Percentiles rank a stretch among this genome's conserved stretches.
phyloP scores from a whole-genome alignment of 2,888 invertebrate species.

The Agrypnus murinus region DNA sequence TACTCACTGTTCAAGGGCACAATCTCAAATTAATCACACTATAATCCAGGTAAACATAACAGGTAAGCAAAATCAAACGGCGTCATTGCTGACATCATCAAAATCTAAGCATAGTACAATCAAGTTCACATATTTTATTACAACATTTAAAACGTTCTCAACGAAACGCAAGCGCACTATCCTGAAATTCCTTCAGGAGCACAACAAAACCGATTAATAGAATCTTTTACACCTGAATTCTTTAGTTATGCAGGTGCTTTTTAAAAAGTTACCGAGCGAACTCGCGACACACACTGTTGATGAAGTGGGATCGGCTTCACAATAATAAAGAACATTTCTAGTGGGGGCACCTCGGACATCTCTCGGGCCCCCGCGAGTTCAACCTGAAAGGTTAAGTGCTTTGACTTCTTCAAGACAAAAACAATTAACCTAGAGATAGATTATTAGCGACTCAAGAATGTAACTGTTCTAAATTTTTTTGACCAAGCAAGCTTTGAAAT shows the following conservation, averaged over 20 bases:
- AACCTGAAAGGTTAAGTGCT: conserved; percentile 53
- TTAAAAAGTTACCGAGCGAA: conserved; percentile 18
- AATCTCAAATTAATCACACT: conserved; percentile 21
- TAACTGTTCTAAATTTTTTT: neutral
- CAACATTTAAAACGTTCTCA: neutral
- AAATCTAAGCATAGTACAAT: conserved; percentile 1
- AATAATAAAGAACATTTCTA: conserved; percentile 41
- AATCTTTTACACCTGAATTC: conserved; percentile 13
- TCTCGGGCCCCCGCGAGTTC: conserved; percentile 53
- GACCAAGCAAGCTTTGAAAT: neutral
- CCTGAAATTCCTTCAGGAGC: neutral
- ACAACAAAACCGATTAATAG: neutral
- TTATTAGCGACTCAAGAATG: neutral
- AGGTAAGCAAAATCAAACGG: conserved; percentile 48
- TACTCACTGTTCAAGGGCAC: conserved; percentile 35
- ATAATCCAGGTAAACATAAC: conserved; percentile 50
- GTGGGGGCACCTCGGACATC: conserved; percentile 49
- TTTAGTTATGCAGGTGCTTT: conserved; percentile 34
- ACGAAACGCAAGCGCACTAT: conserved; percentile 9
- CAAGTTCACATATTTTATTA: conserved; percentile 27
- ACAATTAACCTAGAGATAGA: conserved; percentile 25
- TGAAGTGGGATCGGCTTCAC: conserved; percentile 47
- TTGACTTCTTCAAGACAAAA: conserved; percentile 38
- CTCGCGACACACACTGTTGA: conserved; percentile 43
- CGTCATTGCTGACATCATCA: conserved; percentile 54